Conservation (phyloP, 92 coral and sea anemone genomes). For the Hydrozoanthus gracilis region DNA sequence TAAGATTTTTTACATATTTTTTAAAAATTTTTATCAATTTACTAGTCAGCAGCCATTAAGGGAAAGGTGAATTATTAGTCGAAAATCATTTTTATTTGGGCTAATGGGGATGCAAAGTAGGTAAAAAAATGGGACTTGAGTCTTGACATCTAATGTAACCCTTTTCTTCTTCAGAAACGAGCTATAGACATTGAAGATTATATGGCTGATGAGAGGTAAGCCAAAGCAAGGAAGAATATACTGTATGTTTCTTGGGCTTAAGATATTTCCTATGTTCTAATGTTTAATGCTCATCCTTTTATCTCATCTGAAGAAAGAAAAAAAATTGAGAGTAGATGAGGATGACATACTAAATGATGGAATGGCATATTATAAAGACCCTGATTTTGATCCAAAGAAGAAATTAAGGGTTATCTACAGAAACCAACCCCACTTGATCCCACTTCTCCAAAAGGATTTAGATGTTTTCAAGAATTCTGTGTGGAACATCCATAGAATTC, state of each 20-base stretch:
- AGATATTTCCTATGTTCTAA: background rate
- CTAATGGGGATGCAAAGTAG: background rate
- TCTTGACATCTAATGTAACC: background rate
- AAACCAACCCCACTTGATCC: background rate
- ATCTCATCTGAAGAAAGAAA: background rate
- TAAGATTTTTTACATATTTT: background rate
- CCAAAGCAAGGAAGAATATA: background rate
- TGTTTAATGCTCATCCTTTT: background rate
- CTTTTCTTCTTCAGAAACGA: background rate
- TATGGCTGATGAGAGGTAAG: background rate
- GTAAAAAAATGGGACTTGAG: background rate
- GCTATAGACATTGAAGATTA: background rate
- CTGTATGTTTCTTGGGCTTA: background rate
- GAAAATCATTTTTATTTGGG: background rate
- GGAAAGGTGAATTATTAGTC: background rate
- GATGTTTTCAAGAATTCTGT: conserved; percentile 30
- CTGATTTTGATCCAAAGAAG: too few relatives aligned
- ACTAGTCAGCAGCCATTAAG: background rate
- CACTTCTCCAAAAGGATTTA: conserved; percentile 21
- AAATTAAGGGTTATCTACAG: too few relatives aligned
- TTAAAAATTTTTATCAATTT: background rate
- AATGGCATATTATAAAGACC: too few relatives aligned
- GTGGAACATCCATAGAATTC: conserved; percentile 22
- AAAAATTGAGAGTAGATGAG: too few relatives aligned
- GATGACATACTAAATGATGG: too few relatives aligned